Evolutionary conservation across 64 coral and sea anemone genomes (phyloP), one percentile per base, ranked within the genome.

Genomic region (Pachyseris speciosa): DNA sequence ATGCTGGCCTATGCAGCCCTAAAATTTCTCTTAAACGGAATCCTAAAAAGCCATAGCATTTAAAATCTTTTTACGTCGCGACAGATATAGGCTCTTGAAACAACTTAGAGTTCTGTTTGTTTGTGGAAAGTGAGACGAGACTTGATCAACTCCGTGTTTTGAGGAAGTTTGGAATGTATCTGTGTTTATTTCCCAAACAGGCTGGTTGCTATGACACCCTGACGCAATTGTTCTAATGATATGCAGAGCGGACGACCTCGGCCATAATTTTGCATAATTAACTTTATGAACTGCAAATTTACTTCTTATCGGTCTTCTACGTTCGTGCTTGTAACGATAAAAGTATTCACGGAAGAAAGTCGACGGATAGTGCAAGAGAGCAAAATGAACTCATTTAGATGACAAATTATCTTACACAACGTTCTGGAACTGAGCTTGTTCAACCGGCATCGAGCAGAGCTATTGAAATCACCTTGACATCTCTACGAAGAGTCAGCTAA

Each of bases 201-300:
- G 34, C 31, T 22, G 7, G 77, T 81, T 63, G 20, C 55, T 37
- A 81, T 81, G 49, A 34, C 32, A 81, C 30, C 77, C 77, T 81
- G 77, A 81, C 77, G 77, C 53, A 81, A 60, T 53, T 9, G 32
- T 63, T 81, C 34, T 63, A 80, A 80, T 81, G 20, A 8, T 31
- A 81, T 81, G 77, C 53, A 16, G 33, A 63, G 19, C 6, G 53
- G 55, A 41, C 19, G 2, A 24, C 15, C 22, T 81, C 20, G 32
- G 1, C 33, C 77, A 64, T 81, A 81, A 42, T 63, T 81, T 81
- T 81, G 53, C 77, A 81, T 81, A 81, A 81, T 81, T 81, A 81
- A 81, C 77, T 81, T 61, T 40, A 60, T 63, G 77, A 61, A 61
- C 53, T 81, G 22, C 33, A 33, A 81, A 61, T 63, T 40, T 37